phyloP scores from a whole-genome alignment of 2,888 invertebrate genomes.

The Thymelicus sylvestris region DNA sequence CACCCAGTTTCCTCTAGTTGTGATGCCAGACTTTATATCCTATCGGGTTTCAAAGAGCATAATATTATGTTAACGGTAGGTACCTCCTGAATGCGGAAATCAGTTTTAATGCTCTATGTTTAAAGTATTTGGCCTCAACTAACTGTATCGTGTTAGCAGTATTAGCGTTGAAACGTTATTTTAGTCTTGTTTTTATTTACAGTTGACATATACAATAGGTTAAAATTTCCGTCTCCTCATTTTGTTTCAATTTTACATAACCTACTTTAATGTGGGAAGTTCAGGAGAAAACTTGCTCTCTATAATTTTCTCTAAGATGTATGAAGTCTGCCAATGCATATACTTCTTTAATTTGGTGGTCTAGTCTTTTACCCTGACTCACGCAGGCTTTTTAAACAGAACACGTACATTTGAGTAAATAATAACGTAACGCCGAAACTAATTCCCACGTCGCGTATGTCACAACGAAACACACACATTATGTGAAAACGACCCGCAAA shows the following conservation, averaged over 20 bases:
- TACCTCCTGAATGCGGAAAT: not conserved
- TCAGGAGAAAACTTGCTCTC: too few relatives aligned
- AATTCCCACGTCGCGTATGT: conserved; percentile 30
- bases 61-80: conserved; percentile 28
- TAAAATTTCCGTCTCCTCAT: too few relatives aligned
- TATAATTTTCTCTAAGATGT: too few relatives aligned
- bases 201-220: too few relatives aligned
- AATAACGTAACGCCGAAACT: conserved; percentile 20
- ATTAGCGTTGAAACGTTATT: too few relatives aligned
- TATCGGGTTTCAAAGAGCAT: conserved; percentile 51
- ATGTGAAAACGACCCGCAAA: conserved; percentile 58
- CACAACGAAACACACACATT: conserved; percentile 42
- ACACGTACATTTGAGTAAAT: conserved; percentile 21
- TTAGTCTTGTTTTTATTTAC: too few relatives aligned
- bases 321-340: too few relatives aligned
- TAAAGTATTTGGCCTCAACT: not conserved
- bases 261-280: too few relatives aligned
- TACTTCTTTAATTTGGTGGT: too few relatives aligned
- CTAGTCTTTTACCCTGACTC: too few relatives aligned
- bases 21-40: conserved; percentile 45
- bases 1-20: conserved; percentile 46
- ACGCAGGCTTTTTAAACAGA: not conserved
- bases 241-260: too few relatives aligned
- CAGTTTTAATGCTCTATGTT: not conserved
- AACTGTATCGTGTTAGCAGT: not conserved